phyloP scores from a whole-genome alignment of 2,113 vertebrate genomes.

The Copsychus sechellarum region DNA sequence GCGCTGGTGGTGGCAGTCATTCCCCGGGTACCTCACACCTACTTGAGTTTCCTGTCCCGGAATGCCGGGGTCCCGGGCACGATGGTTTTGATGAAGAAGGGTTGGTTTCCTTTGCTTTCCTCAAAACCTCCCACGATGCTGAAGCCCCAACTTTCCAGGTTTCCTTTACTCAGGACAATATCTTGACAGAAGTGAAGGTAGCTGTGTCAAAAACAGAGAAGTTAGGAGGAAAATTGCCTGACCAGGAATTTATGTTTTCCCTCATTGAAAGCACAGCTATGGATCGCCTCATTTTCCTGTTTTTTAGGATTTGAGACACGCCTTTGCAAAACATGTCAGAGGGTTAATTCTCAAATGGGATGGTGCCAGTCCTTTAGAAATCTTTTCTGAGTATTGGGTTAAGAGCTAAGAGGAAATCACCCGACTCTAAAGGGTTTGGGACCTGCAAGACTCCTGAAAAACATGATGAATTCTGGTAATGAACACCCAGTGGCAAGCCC shows the following conservation, averaged over 20 bases:
- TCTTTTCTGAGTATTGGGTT: background rate
- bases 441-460: background rate
- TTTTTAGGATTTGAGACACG: background rate
- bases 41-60: conserved; percentile 89
- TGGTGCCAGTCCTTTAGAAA: background rate
- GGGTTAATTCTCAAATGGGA: background rate
- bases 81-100: conserved; percentile 96
- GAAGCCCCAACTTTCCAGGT: conserved; percentile 92
- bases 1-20: rapidly evolving
- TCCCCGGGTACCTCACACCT: conserved; percentile 10
- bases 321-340: background rate
- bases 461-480: background rate
- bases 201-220: conserved; percentile 52
- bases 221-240: background rate
- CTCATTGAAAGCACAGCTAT: background rate
- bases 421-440: background rate
- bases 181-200: conserved; percentile 90
- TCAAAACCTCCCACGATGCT: conserved; percentile 93
- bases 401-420: background rate
- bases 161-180: conserved; percentile 86
- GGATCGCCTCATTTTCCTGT: background rate
- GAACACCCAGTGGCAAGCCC: background rate
- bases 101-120: conserved; percentile 88
- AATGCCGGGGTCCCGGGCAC: conserved; percentile 90
- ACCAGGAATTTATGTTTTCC: background rate